Base-by-base conservation (phyloP, 2,797 vertebrate species). In the Danio choprae region DNA sequence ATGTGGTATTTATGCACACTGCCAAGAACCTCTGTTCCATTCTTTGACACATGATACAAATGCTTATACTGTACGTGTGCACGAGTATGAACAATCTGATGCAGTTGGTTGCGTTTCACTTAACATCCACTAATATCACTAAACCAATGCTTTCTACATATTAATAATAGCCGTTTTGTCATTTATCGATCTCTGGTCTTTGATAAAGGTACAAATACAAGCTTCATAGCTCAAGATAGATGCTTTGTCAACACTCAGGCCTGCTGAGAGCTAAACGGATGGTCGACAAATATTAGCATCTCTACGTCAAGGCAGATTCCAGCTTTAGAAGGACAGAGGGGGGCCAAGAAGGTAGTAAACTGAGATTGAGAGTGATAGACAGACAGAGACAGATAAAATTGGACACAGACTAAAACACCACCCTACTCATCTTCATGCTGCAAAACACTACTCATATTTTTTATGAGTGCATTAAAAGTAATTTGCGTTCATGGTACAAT, bases 211-310 rank as follows among this genome's bases (percentile, higher is more conserved):
- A n/a, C 9, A 13, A 3, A 46, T 58, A 22, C 18, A 72, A 5
- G 18, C 13, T 72, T 10, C 12, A 79, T 46, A 64, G 36, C 48
- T 64, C 70, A 70, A 50, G n/a, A 50, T 8, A 48, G 65, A 71
- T 36, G 38, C 40, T n/a, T 38, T 44, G 40, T 79, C 77, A 80
- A 58, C 69, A 56, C 41, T 5, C 38, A 63, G 38, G 13, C 18
- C 20, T 12, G 29, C 3, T 6, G 60, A 73, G 73, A 60, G 78
- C 38, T 64, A 80, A 72, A 73, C 7, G 44, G 69, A 73, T 55
- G 20, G 69, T 73, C 8, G 22, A 64, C 77, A 80, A 80, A 80
- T 58, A 80, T 80, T 73, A 80, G 12, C 69, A 72, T 64, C 78
- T 53, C 60, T 46, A 53, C 6, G 50, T 73, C 78, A 80, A 80